Evolutionary conservation across 2,797 vertebrate genomes (phyloP).

Genomic region (Perodicticus potto): DNA sequence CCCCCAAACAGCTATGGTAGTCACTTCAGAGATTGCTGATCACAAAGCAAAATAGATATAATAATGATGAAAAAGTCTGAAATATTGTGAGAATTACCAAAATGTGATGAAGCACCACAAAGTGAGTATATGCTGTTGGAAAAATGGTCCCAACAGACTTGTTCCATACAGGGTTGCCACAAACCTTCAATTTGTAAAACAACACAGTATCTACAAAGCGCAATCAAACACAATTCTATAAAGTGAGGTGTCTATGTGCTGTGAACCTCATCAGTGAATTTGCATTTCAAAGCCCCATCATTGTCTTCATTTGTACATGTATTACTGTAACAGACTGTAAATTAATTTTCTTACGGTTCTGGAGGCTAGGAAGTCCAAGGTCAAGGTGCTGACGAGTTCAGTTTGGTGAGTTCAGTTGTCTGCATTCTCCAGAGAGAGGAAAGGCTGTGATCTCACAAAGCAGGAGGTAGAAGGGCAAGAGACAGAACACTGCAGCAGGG

Average conservation of each 20-base stretch:
- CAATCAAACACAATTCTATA: not conserved
- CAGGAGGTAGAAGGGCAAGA: not conserved
- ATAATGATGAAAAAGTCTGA: not conserved
- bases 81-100: not conserved
- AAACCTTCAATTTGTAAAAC: not conserved
- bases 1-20: not conserved
- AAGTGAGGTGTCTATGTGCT: not conserved
- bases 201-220: not conserved
- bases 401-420: not conserved
- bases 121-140: not conserved
- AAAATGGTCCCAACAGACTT: not conserved
- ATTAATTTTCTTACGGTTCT: not conserved
- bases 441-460: not conserved
- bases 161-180: not conserved
- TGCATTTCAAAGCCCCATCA: not conserved
- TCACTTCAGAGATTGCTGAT: not conserved
- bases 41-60: not conserved
- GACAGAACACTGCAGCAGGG: not conserved
- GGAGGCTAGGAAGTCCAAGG: not conserved
- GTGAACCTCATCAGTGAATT: not conserved
- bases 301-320: not conserved
- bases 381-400: not conserved
- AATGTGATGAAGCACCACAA: not conserved
- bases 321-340: not conserved
- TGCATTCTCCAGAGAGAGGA: not conserved